Base-by-base conservation (phyloP, 2,888 invertebrate genomes). In the Petrolisthes cinctipes region DNA sequence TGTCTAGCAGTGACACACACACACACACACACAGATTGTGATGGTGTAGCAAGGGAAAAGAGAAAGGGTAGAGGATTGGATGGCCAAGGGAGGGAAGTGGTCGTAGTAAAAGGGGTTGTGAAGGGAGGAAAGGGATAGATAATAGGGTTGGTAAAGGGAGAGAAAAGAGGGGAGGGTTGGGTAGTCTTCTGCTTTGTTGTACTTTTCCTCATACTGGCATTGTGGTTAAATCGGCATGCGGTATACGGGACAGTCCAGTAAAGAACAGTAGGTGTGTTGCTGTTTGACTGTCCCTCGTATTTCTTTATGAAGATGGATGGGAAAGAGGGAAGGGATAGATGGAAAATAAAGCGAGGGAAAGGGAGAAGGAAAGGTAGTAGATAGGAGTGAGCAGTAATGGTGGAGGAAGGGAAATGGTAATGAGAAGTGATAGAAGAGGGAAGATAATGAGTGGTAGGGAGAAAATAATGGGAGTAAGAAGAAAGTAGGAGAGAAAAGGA, bases 321-420 rank as follows among this genome's bases (percentile, higher is more conserved):
- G 88, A 11, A 91, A 68, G 68, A 20, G 79, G 83, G 20, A 82
- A 78, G 82, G 71, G 79, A 75, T 54, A 23, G 17, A 23, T 54
- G 82, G 57, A 53, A 86, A 53, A 56, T 53, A 78, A 5, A 78
- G 86, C 73, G 73, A 82, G 83, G 68, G 85, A 66, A 75, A 75
- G 75, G 68, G n/a, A 80, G 81, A 81, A 37, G 81, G 81, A 53
- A 20, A 73, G 4, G 68, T 6, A 84, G 76, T 20, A 23, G 71
- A 56, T 56, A 53, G 5, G 11, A 23, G 61, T 51, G 54, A 20
- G 23, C 53, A 80, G 85, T 7, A 68, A 5, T 37, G 51, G n/a
- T 17, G 53, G 11, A 51, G 76, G 53, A 7, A 76, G 76, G 57
- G 23, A 20, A 23, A 20, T 17, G 54, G 23, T 14, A 56, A 20